A percentile compares a stretch with the other conserved stretches of the same genome.
These are phyloP conservation scores for Thermophis baileyi DNA, from an alignment of 2,113 vertebrate species.

Conservation along the genomic window DNA sequence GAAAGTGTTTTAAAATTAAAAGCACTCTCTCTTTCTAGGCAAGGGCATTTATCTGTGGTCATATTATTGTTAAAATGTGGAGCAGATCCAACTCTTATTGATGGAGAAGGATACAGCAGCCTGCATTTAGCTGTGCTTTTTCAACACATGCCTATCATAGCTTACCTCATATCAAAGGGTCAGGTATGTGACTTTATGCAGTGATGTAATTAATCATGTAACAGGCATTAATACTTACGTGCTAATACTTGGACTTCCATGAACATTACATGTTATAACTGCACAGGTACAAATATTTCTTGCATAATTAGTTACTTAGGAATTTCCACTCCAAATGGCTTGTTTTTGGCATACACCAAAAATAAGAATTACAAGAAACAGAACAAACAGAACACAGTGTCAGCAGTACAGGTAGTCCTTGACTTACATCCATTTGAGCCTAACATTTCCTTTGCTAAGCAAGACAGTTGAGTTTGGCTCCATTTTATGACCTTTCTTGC, in stretches of 20 bases:
- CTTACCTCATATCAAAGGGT: constrained; percentile 91
- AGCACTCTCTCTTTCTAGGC: constrained; percentile 61
- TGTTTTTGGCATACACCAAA: not conserved
- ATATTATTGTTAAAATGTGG: constrained; percentile 86
- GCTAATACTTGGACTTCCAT: not conserved
- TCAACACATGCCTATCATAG: constrained; percentile 91
- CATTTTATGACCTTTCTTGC: not conserved
- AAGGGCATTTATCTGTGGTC: constrained; percentile 94
- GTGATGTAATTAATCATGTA: not conserved
- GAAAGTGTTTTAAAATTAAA: not conserved
- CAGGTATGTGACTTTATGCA: constrained; percentile 74
- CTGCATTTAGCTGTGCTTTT: constrained; percentile 93
- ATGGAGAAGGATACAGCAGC: constrained; percentile 88
- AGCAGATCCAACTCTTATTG: constrained; percentile 84
- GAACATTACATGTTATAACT: not conserved
- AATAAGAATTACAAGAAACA: not conserved
- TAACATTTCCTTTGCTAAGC: not conserved
- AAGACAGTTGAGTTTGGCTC: not conserved
- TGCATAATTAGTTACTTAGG: not conserved
- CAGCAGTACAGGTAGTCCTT: not conserved
- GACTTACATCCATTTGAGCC: not conserved
- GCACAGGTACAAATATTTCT: not conserved
- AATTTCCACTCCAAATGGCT: not conserved
- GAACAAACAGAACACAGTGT: not conserved
- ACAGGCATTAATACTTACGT: not conserved